Percentiles rank a stretch among this genome's conserved stretches.
Conservation (phyloP, 37 sponge, comb jelly and placozoan species). For the Aphrocallistes beatrix region DNA sequence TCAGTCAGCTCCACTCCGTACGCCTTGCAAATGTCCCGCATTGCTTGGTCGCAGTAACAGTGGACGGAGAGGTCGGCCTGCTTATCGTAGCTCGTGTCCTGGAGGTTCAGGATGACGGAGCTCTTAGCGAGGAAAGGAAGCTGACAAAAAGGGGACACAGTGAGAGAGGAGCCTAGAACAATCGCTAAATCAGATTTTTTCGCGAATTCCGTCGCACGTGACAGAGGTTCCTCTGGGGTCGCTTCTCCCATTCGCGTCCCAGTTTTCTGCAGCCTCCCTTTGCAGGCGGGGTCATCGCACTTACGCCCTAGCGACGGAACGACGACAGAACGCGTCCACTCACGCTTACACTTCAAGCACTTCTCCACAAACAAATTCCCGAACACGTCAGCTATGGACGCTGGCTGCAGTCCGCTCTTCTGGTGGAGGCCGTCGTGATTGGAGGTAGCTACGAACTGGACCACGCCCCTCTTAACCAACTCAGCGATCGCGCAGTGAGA, state of each 20-base stretch:
- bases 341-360: slow-evolving; percentile 21
- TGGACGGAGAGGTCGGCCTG: slow-evolving; percentile 14
- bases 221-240: slow-evolving; percentile 22
- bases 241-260: slow-evolving; percentile 25
- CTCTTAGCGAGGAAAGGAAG: slow-evolving; percentile 20
- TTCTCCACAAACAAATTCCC: slow-evolving; percentile 29
- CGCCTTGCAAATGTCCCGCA: background rate
- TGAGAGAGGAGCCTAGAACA: slow-evolving; percentile 20
- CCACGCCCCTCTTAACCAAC: background rate
- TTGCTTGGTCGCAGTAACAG: background rate
- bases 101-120: slow-evolving; percentile 21
- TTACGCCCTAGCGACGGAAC: slow-evolving; percentile 20
- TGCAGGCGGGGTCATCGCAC: slow-evolving; percentile 20
- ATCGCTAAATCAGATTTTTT: slow-evolving; percentile 24
- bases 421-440: slow-evolving; percentile 34
- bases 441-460: slow-evolving; percentile 29
- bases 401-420: slow-evolving; percentile 26
- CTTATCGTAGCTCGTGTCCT: slow-evolving; percentile 17
- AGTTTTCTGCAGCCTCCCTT: slow-evolving; percentile 29
- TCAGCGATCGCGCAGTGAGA: slow-evolving; percentile 20
- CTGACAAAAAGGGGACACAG: slow-evolving; percentile 28
- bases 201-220: slow-evolving; percentile 22
- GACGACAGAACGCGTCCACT: slow-evolving; percentile 8
- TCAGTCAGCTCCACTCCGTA: background rate
- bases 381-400: slow-evolving; percentile 25